Evolutionary conservation across 2,113 vertebrate genomes (phyloP).

Genomic region (Megaceryle maxima): DNA sequence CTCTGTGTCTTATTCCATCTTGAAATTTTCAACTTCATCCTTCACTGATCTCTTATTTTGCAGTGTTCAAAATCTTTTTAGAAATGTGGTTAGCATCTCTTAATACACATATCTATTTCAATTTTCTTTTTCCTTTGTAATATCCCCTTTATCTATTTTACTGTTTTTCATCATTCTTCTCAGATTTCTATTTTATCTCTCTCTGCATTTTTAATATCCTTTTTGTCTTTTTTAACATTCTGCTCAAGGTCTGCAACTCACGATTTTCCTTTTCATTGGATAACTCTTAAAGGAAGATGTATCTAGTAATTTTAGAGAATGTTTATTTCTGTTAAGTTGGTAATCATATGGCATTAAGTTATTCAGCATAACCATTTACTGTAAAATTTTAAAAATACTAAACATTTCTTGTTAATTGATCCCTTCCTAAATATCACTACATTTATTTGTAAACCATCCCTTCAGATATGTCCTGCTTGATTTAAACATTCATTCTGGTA

Average conservation of each 20-base stretch:
- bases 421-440: background rate
- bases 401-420: background rate
- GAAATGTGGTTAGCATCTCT: constrained; percentile 9
- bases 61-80: background rate
- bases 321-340: constrained; percentile 15
- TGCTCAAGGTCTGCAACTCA: background rate
- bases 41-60: constrained; percentile 13
- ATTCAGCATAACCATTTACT: background rate
- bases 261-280: background rate
- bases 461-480: background rate
- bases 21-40: constrained; percentile 26
- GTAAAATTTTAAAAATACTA: background rate
- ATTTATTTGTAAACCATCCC: background rate
- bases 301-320: background rate
- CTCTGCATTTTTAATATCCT: constrained; percentile 44
- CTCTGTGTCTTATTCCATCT: background rate
- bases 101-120: background rate
- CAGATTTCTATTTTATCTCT: background rate
- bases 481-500: background rate
- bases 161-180: constrained; percentile 29
- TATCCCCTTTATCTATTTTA: constrained; percentile 25
- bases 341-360: background rate
- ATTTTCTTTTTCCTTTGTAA: constrained; percentile 36
- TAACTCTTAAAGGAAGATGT: background rate
- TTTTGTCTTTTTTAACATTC: background rate